Evolutionary conservation across 2,888 invertebrate genomes (phyloP).

Genomic region (Agonopterix heracliana): DNA sequence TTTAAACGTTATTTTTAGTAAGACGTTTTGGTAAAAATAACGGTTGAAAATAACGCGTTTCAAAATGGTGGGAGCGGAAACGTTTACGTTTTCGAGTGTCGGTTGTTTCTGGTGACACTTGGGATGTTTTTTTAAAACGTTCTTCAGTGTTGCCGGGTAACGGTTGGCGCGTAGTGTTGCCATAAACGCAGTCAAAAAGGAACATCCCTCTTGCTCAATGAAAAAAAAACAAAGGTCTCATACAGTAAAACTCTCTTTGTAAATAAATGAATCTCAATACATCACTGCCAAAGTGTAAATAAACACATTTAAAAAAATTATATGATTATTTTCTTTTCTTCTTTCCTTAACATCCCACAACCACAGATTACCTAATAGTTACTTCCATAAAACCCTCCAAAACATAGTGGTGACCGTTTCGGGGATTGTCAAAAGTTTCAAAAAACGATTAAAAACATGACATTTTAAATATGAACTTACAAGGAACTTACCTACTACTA

Average conservation of each 20-base stretch:
- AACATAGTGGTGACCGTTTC: no score
- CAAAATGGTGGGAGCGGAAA: background rate
- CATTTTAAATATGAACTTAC: no score
- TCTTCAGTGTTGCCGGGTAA: conserved; percentile 25
- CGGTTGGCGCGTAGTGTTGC: conserved; percentile 24
- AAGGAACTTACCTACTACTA: no score
- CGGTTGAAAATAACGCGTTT: conserved; percentile 8
- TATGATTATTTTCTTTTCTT: conserved; percentile 9
- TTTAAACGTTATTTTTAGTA: conserved; percentile 11
- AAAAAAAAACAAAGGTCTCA: conserved; percentile 55
- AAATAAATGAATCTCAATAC: conserved; percentile 59
- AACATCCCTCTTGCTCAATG: conserved; percentile 45
- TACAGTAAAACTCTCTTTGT: conserved; percentile 70
- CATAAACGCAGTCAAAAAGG: conserved; percentile 25
- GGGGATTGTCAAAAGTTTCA: no score
- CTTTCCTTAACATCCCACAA: no score
- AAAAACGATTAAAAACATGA: no score
- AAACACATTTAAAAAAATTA: conserved; percentile 49
- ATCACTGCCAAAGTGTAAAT: conserved; percentile 76
- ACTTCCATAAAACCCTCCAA: no score
- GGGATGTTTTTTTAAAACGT: background rate
- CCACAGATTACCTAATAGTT: no score
- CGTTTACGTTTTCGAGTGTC: conserved; percentile 12
- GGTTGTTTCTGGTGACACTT: conserved; percentile 30
- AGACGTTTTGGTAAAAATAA: background rate